Base-by-base conservation (phyloP, 2,888 invertebrate species). In the Pemphredon lugubris region DNA sequence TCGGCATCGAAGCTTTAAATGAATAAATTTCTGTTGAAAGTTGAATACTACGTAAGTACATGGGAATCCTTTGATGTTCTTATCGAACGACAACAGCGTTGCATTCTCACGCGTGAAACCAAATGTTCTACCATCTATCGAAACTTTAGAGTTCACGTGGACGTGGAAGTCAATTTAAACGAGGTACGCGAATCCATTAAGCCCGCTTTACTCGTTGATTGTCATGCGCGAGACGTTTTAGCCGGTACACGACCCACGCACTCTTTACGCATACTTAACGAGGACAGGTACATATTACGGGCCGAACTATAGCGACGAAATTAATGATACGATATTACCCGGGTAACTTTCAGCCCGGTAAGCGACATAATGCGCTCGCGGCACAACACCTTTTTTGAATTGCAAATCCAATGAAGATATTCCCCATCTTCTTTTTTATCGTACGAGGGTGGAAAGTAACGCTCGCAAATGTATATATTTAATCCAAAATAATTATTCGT, bases 211-310 rank as follows among this genome's bases (percentile, higher is more conserved):
- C 66, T 58, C 64, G 50, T 55, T 73, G 60, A 78, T 78, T 78
- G 68, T 72, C 65, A 75, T 77, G 77, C 78, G 69, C 69, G 53
- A 42, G 61, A 57, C 78, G 78, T 47, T 75, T 70, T 67, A 69
- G 75, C 26, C 75, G 63, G 64, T 75, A 77, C 78, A 78, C 70
- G 72, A 58, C 72, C 71, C 69, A 75, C 72, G 78, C 71, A 77
- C 71, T 60, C 77, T 69, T 74, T 72, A 58, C 66, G 77, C 74
- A 78, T 78, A 78, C 67, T 72, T 75, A 75, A 76, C 67, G 67
- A 72, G 51, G 67, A 75, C 75, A 76, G 75, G 75, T 76, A 76
- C 44, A 63, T 37, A 75, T 76, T 75, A 76, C 21, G 53, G 58
- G 64, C 68, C 67, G 67, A 75, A 76, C 54, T 54, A 40, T 70